Percentiles rank a stretch among this genome's conserved stretches.
Evolutionary conservation across 2,113 vertebrate genomes (phyloP).

Genomic region (Tragelaphus strepsiceros): DNA sequence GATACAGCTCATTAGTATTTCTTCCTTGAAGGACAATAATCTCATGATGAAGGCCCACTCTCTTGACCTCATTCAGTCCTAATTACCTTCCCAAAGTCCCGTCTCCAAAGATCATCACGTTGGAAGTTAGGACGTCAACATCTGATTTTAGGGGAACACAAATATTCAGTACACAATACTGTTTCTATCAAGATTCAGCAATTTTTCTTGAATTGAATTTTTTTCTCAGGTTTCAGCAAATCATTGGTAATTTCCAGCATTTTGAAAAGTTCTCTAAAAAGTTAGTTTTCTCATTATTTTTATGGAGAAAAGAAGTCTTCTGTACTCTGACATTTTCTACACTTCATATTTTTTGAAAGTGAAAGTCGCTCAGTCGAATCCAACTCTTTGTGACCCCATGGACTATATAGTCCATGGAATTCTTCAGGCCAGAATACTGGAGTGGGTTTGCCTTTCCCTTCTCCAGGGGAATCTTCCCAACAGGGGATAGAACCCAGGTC

Average conservation of each 20-base stretch:
- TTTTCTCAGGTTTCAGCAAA: not conserved
- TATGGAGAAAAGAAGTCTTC: not conserved
- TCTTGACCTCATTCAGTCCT: not conserved
- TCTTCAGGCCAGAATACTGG: not conserved
- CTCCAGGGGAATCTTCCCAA: too few relatives aligned
- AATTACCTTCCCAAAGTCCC: not conserved
- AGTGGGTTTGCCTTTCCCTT: not conserved
- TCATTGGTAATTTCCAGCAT: not conserved
- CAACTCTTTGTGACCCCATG: not conserved
- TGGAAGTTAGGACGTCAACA: not conserved
- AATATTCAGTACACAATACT: not conserved
- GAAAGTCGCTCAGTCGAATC: rapidly evolving
- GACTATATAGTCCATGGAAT: not conserved
- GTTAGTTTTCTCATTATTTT: not conserved
- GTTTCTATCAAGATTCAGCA: not conserved
- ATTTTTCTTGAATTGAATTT: not conserved
- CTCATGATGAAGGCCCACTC: not conserved
- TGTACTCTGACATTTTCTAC: not conserved
- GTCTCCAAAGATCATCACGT: not conserved
- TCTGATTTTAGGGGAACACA: not conserved
- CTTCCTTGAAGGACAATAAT: not conserved
- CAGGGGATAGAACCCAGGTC: rapidly evolving
- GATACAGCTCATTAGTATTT: not conserved
- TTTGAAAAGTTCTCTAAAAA: not conserved
- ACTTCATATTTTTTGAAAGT: not conserved